Percentiles rank a stretch among this genome's conserved stretches.
Conservation (phyloP, 2,113 vertebrate genomes). For the mouse (Mus musculus) region DNA sequence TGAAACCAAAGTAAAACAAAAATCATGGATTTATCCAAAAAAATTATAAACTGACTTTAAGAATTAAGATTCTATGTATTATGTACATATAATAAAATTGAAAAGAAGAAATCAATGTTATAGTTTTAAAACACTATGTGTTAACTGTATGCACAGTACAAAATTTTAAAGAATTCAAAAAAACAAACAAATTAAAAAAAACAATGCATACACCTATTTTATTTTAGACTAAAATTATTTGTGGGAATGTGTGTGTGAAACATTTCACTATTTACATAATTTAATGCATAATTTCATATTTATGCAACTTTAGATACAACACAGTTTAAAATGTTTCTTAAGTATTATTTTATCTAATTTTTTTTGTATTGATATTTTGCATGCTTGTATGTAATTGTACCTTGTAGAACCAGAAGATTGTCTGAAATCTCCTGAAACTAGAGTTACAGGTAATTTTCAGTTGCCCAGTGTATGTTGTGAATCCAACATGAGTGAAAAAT, state of each 20-base stretch:
- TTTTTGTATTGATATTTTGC: background rate
- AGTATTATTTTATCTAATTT: background rate
- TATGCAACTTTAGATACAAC: background rate
- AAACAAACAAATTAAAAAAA: background rate
- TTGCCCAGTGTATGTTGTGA: background rate
- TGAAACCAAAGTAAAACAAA: background rate
- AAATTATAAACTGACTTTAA: too few species aligned
- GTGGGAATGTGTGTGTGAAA: background rate
- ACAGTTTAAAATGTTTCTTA: background rate
- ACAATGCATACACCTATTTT: too few species aligned
- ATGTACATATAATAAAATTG: background rate
- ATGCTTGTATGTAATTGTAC: background rate
- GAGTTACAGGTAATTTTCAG: background rate
- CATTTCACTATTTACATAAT: background rate
- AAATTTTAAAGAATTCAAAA: background rate
- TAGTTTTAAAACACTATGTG: background rate
- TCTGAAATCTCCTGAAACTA: background rate
- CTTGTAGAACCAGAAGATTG: background rate
- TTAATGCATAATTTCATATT: background rate
- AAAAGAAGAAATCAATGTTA: background rate
- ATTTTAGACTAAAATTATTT: background rate
- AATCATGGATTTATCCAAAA: background rate
- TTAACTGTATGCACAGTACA: rapidly evolving
- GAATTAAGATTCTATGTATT: background rate
- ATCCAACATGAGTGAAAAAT: background rate